Evolutionary conservation across 1,140 invertebrate species (phyloP), one percentile per base, ranked within the genome.

Genomic region (Piezodorus guildinii): DNA sequence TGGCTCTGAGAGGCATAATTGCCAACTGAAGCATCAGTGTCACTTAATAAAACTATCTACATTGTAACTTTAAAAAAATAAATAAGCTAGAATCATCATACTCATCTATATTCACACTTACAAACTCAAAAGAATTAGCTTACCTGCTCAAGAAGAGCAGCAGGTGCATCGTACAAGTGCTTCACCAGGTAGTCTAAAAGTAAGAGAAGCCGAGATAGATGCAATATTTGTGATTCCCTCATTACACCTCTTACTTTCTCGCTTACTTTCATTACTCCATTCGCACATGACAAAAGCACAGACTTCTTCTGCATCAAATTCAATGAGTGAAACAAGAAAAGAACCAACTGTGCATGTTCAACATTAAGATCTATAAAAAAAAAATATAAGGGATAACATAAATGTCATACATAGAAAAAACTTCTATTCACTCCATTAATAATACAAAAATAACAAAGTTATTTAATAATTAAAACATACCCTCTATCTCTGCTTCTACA

Each of bases 221-320:
- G 82, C 65, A 96, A 80, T 19, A 95, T 80, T 73, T 90, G 88
- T 12, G 78, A 79, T 70, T 85, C 84, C 67, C 78, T 77, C 72
- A 83, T 76, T 15, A 70, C 49, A 3, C 64, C 62, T 12, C 64
- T 34, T 39, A 62, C 49, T 51, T 61, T 44, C 71, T 73, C 19
- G 70, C 74, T 78, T 8, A 83, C 79, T n/a, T 82, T 79, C 54
- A 85, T 80, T 17, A 85, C 80, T 4, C 83, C 83, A 68, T 81
- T 82, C 8, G 87, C 85, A 15, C 85, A 85, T 65, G 88, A 77
- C 12, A 96, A 77, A n/a, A 97, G 76, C 0, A 98, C 88, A 3
- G 87, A 87, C 75, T 97, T 97, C 74, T 96, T 97, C 75, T 96
- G 91, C 90, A 96, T 96, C 27, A 97, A 76, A 70, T 91, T 94